Evolutionary conservation across 2,113 vertebrate genomes (phyloP), one percentile per base, ranked within the genome.

Genomic region (Paraplagusia blochii): DNA sequence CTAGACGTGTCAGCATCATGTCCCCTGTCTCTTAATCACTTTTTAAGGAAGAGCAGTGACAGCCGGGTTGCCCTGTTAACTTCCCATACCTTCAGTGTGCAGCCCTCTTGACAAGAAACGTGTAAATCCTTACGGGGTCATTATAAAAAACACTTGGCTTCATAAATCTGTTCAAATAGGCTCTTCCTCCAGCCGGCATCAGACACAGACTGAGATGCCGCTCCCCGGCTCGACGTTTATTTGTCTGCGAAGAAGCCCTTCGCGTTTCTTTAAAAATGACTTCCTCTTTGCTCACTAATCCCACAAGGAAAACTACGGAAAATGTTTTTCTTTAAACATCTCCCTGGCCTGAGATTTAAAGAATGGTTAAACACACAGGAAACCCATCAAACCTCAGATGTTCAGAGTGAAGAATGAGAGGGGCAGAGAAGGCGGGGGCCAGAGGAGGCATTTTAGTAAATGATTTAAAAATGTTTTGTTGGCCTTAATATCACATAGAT

Each of bases 21-120:
- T 84, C 85, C 73, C 81, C 75, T 58, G 79, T 80, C 84, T 83
- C 81, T 89, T 85, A 89, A 87, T 89, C 87, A 89, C 83, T 74
- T 71, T 70, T 68, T 81, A 80, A 84, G 80, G 84, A 85, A 85
- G 84, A 74, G 59, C 66, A 74, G 79, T 89, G 87, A 89, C 87
- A 88, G 84, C 69, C 44, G 85, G 85, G 84, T 85, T 81, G 64
- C 68, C 80, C 80, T 67, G 69, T 85, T 85, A 82, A 84, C 82
- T 85, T 83, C 68, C 70, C 73, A 47, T 58, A 74, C 74, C 58
- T 74, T 77, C 66, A 58, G 58, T 77, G 66, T 64, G 63, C 42
- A 16, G 71, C 75, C 73, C 69, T 64, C 63, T 55, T 81, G 83
- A 86, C 79, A 82, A 76, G 64, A 19, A 74, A 67, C 33, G 61